phyloP scores from a whole-genome alignment of 2,888 invertebrate genomes.

The Linyphia triangularis region DNA sequence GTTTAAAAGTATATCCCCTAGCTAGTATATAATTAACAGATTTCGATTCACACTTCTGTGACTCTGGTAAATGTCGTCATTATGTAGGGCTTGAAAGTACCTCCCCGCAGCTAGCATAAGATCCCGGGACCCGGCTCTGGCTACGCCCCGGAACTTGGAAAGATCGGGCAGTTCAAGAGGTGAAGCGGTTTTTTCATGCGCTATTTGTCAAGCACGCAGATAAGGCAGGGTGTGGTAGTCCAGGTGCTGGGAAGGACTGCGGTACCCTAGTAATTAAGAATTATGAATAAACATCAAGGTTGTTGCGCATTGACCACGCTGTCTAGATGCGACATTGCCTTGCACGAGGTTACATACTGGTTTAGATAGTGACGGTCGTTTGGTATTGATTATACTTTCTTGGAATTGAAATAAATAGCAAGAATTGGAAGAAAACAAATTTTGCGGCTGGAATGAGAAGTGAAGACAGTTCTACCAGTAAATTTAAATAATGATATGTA shows the following conservation, averaged over 20 bases:
- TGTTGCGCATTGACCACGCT: slow-evolving; percentile 32
- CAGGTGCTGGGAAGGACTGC: slow-evolving; percentile 69
- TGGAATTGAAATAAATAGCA: too few species aligned
- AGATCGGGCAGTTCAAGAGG: slow-evolving; percentile 71
- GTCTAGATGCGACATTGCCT: neutral
- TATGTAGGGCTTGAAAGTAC: slow-evolving; percentile 42
- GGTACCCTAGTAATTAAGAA: slow-evolving; percentile 73
- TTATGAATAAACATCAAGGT: slow-evolving; percentile 75
- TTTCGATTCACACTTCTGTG: too few species aligned
- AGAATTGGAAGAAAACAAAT: too few species aligned
- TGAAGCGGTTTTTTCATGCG: slow-evolving; percentile 71
- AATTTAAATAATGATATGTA: too few species aligned
- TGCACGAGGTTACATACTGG: neutral
- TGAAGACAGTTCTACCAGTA: too few species aligned
- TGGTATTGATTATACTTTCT: too few species aligned
- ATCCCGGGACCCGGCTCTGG: slow-evolving; percentile 46
- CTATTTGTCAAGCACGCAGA: slow-evolving; percentile 74
- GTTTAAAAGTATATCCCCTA: too few species aligned
- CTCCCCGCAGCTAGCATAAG: slow-evolving; percentile 36
- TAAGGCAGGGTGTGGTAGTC: slow-evolving; percentile 72
- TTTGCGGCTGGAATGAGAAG: too few species aligned
- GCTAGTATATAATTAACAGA: too few species aligned
- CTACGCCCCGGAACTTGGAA: slow-evolving; percentile 74
- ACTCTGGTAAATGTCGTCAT: too few species aligned
- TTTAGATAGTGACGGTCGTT: neutral